Percentiles rank a stretch among this genome's conserved stretches.
phyloP scores from a whole-genome alignment of 2,888 invertebrate species.

The Spisula solida region DNA sequence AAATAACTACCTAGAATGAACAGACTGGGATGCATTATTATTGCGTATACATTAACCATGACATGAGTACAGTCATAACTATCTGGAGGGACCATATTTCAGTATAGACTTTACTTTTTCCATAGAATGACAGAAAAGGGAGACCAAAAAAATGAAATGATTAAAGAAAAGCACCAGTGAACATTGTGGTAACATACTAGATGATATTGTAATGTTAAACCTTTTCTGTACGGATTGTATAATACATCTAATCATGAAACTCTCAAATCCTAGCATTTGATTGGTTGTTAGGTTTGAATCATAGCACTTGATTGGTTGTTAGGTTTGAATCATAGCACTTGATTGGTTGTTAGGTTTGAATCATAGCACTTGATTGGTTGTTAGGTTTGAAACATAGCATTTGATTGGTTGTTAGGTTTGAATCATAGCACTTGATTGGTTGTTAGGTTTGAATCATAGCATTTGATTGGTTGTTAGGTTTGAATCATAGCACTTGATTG shows the following conservation, averaged over 20 bases:
- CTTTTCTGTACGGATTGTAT: background rate
- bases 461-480: background rate
- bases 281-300: background rate
- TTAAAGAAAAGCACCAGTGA: background rate
- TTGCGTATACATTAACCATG: background rate
- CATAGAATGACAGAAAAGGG: background rate
- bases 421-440: background rate
- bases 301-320: background rate
- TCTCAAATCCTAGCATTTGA: background rate
- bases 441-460: background rate
- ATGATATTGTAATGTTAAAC: background rate
- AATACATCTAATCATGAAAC: background rate
- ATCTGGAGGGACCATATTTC: slow-evolving; percentile 19
- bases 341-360: background rate
- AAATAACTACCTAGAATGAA: background rate
- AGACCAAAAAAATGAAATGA: background rate
- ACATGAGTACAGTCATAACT: background rate
- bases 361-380: no score
- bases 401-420: background rate
- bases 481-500: background rate
- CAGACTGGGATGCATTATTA: background rate
- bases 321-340: background rate
- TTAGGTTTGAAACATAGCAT: background rate
- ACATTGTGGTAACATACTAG: background rate
- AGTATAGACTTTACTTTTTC: background rate